These are phyloP conservation scores for Hirtodrosophila histrioides DNA, from an alignment of 2,888 invertebrate genomes.

Conservation along the genomic window DNA sequence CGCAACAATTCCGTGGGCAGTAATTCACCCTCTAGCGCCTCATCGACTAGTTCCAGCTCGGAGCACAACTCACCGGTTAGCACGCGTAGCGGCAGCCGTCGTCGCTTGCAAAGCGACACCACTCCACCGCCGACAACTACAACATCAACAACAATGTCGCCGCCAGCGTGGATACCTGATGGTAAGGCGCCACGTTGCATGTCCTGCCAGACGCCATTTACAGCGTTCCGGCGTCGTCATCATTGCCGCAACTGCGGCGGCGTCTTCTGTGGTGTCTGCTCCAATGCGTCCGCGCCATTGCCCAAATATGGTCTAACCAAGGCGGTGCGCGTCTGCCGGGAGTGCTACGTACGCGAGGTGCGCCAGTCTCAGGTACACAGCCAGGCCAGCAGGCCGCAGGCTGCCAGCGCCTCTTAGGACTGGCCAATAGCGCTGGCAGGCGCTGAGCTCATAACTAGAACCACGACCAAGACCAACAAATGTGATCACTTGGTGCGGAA, in stretches of 20 bases:
- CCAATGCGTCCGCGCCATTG: constrained; percentile 95
- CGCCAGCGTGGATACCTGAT: constrained; percentile 98
- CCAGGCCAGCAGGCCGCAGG: constrained; percentile 49
- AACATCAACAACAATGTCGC: constrained; percentile 81
- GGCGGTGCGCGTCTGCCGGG: constrained; percentile 95
- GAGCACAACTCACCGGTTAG: constrained; percentile 83
- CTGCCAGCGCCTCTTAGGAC: constrained; percentile 76
- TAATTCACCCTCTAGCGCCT: constrained; percentile 73
- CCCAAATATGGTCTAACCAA: constrained; percentile 96
- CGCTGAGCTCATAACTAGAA: constrained; percentile 50
- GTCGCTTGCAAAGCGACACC: constrained; percentile 53
- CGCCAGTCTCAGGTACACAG: constrained; percentile 39
- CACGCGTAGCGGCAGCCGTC: constrained; percentile 70
- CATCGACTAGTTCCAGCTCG: constrained; percentile 79
- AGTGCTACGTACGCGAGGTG: constrained; percentile 81
- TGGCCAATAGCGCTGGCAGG: constrained; percentile 59
- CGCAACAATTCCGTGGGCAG: constrained; percentile 81
- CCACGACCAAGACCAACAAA: constrained; percentile 16
- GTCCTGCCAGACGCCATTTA: constrained; percentile 96
- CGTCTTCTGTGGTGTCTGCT: constrained; percentile 97
- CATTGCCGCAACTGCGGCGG: constrained; percentile 98
- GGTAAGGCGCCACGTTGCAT: constrained; percentile 95
- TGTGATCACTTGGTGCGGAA: constrained; percentile 17
- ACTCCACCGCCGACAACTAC: constrained; percentile 41
- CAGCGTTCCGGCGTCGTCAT: constrained; percentile 96